These are phyloP conservation scores for Monomorium pharaonis DNA, from an alignment of 1,140 invertebrate species.

Conservation along the genomic window DNA sequence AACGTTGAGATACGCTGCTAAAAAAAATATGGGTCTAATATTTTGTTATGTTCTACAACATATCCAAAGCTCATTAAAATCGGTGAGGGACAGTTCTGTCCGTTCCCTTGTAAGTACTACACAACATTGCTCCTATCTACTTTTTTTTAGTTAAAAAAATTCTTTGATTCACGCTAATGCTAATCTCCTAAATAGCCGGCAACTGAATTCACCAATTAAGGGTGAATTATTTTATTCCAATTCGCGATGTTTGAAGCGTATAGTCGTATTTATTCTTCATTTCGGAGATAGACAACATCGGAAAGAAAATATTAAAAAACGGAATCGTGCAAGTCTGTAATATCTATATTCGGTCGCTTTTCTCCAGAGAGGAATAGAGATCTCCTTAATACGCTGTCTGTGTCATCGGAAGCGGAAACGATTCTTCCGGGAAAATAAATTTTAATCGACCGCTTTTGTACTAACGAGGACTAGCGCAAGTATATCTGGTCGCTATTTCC, in stretches of 20 bases:
- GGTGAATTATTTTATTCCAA: background rate
- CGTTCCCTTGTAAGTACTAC: too few relatives aligned
- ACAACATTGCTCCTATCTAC: too few relatives aligned
- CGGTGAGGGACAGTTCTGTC: too few relatives aligned
- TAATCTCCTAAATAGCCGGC: background rate
- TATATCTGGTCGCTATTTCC: slow-evolving; percentile 65
- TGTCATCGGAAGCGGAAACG: slow-evolving; percentile 49
- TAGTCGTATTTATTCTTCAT: background rate
- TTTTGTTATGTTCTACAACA: too few relatives aligned
- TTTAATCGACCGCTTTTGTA: slow-evolving; percentile 48
- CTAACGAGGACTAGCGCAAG: slow-evolving; percentile 37
- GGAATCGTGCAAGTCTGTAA: background rate
- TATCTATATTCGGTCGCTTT: slow-evolving; percentile 27
- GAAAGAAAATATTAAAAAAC: slow-evolving; percentile 36
- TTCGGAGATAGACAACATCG: background rate
- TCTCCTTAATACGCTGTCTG: slow-evolving; percentile 13
- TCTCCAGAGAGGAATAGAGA: background rate
- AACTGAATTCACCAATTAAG: background rate
- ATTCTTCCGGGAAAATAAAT: slow-evolving; percentile 25
- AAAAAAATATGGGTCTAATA: too few relatives aligned
- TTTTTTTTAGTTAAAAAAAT: too few relatives aligned
- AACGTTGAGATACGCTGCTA: too few relatives aligned
- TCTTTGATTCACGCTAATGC: background rate
- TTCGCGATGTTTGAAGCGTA: background rate
- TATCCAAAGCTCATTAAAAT: too few relatives aligned